Evolutionary conservation across 1,140 invertebrate genomes (phyloP), one percentile per base, ranked within the genome.

Genomic region (Caerostris extrusa): DNA sequence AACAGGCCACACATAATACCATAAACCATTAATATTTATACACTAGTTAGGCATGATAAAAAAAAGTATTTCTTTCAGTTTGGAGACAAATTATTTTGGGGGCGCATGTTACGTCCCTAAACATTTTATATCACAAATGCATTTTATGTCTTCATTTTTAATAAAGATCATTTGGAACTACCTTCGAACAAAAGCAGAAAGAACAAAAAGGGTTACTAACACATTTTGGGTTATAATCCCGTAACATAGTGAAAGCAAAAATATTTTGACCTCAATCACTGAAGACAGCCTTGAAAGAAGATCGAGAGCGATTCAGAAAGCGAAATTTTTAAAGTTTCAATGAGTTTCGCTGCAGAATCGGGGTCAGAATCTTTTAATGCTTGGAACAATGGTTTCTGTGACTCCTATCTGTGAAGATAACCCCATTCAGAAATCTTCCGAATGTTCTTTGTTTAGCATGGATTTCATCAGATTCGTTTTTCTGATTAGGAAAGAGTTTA

Each of bases 361-460:
- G 64, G 91, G 91, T 93, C 91, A 93, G 19, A 87, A 93, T 88
- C 58, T 88, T 82, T 91, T 17, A 55, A 19, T 17, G 8, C 7
- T 8, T 7, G 17, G 19, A 88, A 93, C 91, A 93, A 93, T 93
- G 55, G 64, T 77, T 88, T 87, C 53, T 67, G 10, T 56, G 55
- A 85, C 61, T 93, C 50, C n/a, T 83, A 5, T 17, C 53, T 58
- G 82, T 58, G 82, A 67, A 83, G 85, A 88, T 93, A 93, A 87
- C 91, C 83, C 67, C 91, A 67, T 77, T 93, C 91, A 93, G 34
- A 77, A 60, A 53, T 82, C 85, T 93, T 93, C 82, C 82, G 56
- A 88, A 81, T 77, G 67, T 67, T 87, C 83, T 88, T 93, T 93
- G 82, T 93, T 93, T 34, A 57, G 17, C 14, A 69, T 69, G 50